A percentile compares a stretch with the other conserved stretches of the same genome.
These are phyloP conservation scores for Brachionus sp. DNA, from an alignment of 1,140 invertebrate genomes.

Conservation along the genomic window DNA sequence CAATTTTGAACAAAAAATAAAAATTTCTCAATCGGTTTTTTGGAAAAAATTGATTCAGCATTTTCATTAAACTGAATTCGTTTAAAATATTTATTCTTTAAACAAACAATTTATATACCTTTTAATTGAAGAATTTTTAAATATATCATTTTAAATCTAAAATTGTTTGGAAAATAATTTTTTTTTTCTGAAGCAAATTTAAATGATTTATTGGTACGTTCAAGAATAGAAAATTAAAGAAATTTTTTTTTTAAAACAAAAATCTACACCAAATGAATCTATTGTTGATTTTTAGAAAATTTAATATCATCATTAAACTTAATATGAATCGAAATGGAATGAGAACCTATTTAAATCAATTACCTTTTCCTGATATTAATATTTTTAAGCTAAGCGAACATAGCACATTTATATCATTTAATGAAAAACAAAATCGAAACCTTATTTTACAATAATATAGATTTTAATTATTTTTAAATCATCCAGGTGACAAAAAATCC, in stretches of 20 bases:
- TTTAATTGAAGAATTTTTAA: neutral
- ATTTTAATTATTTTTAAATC: neutral
- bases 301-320: neutral
- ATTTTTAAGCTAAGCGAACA: neutral
- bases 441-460: neutral
- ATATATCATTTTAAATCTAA: neutral
- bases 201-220: neutral
- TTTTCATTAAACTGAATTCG: neutral
- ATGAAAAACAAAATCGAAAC: neutral
- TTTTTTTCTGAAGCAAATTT: neutral
- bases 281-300: neutral
- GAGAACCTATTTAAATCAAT: neutral
- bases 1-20: neutral
- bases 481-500: neutral
- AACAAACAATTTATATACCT: neutral
- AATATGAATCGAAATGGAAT: neutral
- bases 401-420: neutral
- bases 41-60: neutral
- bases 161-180: neutral
- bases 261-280: neutral
- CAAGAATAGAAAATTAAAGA: too few relatives aligned
- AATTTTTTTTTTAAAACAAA: neutral
- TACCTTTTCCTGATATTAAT: neutral
- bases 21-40: neutral
- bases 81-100: neutral